Base-by-base conservation (phyloP, 1,140 invertebrate genomes). In the Leptonema lineaticorne region DNA sequence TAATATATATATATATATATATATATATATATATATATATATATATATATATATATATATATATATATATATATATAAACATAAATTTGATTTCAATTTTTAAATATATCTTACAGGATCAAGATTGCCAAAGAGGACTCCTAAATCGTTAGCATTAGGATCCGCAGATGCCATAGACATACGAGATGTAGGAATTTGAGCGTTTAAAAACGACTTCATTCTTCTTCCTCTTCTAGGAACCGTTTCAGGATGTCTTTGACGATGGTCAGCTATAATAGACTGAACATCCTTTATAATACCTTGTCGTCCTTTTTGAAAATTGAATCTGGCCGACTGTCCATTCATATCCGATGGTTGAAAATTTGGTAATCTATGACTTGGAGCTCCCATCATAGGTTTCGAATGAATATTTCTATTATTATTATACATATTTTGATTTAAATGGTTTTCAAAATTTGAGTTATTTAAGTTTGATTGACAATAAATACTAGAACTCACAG, bases 261-360 rank as follows among this genome's bases (percentile, higher is more conserved):
- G 84, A 75, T 92, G 91, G 77, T 92, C 90, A 0, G 90, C 91
- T 74, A 94, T 93, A 59, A 94, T 89, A 3, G 91, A 89, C 75
- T 90, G 86, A 9, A 93, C 91, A 76, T 92, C 90, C 48, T 92
- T 85, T 26, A 89, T 89, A 0, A 89, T 86, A 0, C 91, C 89
- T 74, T 92, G 89, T 20, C 89, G 82, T 0, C 89, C 89, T 77
- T 81, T 81, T 0, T 76, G 79, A 72, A 79, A 72, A 1, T 76
- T 77, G 33, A 73, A 79, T 50, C 73, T 74, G 29, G 78, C 75
- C 69, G 81, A 37, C 57, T 82, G 80, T 2, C 82, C 82, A 64
- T 84, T 84, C 75, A 83, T 78, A 41, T 85, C 83, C 57, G 80
- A 58, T n/a, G 69, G 77, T 45, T 78, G 78, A 45, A 80, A 78